Conservation (phyloP, 2,888 invertebrate genomes). For the Lithophane ornitopus region DNA sequence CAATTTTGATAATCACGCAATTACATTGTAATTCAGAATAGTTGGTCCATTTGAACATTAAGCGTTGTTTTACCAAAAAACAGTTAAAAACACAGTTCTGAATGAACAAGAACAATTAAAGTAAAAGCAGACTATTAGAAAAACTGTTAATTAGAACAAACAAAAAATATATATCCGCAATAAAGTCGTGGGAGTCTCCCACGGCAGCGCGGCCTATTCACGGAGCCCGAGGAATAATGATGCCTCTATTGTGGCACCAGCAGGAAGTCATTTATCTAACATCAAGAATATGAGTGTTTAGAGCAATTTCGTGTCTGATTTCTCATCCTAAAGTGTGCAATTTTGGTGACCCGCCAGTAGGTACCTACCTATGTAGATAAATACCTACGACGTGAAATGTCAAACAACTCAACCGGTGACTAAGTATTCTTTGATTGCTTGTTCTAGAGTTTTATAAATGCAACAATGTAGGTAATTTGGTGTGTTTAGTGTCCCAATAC, state of each 20-base stretch:
- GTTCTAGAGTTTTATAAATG: constrained; percentile 60
- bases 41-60: background rate
- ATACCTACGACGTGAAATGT: constrained; percentile 64
- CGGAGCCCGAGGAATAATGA: constrained; percentile 86
- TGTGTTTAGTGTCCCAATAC: constrained; percentile 35
- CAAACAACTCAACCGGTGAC: constrained; percentile 70
- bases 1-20: constrained; percentile 57
- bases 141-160: constrained; percentile 90
- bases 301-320: constrained; percentile 89
- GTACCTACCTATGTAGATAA: background rate
- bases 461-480: constrained; percentile 32
- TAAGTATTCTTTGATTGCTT: constrained; percentile 66
- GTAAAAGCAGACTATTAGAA: constrained; percentile 89
- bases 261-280: constrained; percentile 91
- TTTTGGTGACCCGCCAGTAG: constrained; percentile 78
- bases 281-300: constrained; percentile 90
- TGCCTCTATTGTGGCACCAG: constrained; percentile 87
- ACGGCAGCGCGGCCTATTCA: constrained; percentile 86
- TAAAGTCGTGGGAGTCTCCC: constrained; percentile 89
- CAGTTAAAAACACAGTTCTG: constrained; percentile 67
- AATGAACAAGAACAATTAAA: constrained; percentile 84
- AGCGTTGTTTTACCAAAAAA: constrained; percentile 51
- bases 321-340: constrained; percentile 88
- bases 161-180: constrained; percentile 90
- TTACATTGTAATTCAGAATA: constrained; percentile 5